Conservation (phyloP, 1,140 invertebrate genomes). For the Dufourea novaeangliae region DNA sequence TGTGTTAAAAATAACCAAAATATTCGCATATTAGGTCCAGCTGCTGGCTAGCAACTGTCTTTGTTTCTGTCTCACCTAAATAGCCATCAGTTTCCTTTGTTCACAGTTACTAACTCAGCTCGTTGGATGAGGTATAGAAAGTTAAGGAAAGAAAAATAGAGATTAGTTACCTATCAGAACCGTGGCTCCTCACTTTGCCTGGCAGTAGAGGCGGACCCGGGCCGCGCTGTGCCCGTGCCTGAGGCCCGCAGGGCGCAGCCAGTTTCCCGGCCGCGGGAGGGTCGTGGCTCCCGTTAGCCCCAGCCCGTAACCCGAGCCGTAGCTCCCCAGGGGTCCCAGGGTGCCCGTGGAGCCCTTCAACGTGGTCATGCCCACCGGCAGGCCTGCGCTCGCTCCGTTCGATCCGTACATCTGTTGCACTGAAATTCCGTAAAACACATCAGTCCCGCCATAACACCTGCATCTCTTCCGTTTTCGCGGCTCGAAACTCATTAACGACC, state of each 20-base stretch:
- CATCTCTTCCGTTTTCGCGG: constrained; percentile 58
- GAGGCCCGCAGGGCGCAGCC: constrained; percentile 95
- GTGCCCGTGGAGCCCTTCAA: constrained; percentile 80
- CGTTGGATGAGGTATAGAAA: too few species aligned
- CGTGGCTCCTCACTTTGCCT: constrained; percentile 86
- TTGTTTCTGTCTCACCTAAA: too few species aligned
- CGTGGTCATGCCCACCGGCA: constrained; percentile 83
- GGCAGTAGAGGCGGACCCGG: constrained; percentile 88
- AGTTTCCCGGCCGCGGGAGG: constrained; percentile 92
- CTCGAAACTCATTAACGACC: not conserved
- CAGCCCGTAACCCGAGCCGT: constrained; percentile 69
- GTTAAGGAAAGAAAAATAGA: too few species aligned
- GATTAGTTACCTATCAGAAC: constrained; percentile 82
- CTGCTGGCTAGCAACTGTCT: too few species aligned
- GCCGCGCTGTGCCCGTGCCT: constrained; percentile 88
- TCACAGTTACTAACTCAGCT: too few species aligned
- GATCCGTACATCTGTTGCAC: constrained; percentile 91
- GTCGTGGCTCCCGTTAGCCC: constrained; percentile 82
- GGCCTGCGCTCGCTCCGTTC: constrained; percentile 87
- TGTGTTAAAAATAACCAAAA: too few species aligned
- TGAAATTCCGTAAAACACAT: constrained; percentile 81
- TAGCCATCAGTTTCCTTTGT: too few species aligned
- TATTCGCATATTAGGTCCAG: too few species aligned
- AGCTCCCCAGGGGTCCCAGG: constrained; percentile 74
- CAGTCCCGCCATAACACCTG: constrained; percentile 75